phyloP scores from a whole-genome alignment of 2,888 invertebrate genomes.

The Hemicrepidius hirtus region DNA sequence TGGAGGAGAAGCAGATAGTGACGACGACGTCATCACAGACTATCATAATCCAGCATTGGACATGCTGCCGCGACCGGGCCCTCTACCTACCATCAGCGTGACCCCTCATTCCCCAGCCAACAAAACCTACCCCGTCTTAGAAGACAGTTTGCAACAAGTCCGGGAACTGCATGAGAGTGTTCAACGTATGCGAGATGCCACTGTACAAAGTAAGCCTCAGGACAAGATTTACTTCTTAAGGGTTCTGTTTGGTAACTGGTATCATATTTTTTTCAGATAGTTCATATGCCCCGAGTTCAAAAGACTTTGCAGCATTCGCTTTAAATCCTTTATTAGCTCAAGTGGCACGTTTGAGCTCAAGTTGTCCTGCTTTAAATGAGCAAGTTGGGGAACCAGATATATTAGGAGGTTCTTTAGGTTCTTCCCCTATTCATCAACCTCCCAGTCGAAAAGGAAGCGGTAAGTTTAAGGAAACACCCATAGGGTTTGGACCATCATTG shows the following conservation, averaged over 20 bases:
- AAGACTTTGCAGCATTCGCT: constrained; percentile 67
- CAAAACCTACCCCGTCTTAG: constrained; percentile 80
- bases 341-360: constrained; percentile 79
- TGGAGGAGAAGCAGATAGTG: constrained; percentile 84
- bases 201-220: constrained; percentile 71
- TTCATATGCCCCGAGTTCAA: constrained; percentile 60
- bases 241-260: too few relatives aligned
- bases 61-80: constrained; percentile 68
- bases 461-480: constrained; percentile 66
- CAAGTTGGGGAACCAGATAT: constrained; percentile 70
- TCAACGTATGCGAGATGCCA: constrained; percentile 84
- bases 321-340: constrained; percentile 70
- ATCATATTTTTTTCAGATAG: constrained; percentile 59
- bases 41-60: constrained; percentile 73
- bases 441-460: constrained; percentile 79
- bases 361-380: constrained; percentile 83
- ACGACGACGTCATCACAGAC: constrained; percentile 87
- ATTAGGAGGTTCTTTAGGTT: constrained; percentile 71
- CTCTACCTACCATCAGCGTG: constrained; percentile 88
- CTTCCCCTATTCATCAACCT: constrained; percentile 72
- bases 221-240: too few relatives aligned
- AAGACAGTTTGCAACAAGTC: constrained; percentile 85
- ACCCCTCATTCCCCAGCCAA: constrained; percentile 91
- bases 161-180: constrained; percentile 85
- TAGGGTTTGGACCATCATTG: neutral